Base-by-base conservation (phyloP, 2,888 invertebrate genomes). In the Brachyptera putata region DNA sequence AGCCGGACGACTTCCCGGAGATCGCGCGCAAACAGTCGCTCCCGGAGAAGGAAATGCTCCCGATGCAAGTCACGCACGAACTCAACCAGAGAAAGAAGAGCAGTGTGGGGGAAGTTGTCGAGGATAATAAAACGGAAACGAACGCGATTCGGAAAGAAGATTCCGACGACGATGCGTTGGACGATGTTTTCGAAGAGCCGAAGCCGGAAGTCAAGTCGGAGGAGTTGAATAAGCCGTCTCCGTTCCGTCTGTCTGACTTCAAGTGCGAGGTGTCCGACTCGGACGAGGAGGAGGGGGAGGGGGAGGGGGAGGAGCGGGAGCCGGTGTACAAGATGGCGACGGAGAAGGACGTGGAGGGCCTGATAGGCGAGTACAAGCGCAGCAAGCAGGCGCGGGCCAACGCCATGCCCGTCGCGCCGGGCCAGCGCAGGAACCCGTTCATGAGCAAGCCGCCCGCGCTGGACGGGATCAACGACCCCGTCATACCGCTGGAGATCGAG, bases 401-500 rank as follows among this genome's bases (percentile, higher is more conserved):
- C 74, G 77, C 77, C 13, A 65, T 63, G 14, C 61, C 61, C 9
- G 58, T 63, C 11, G 39, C 67, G 18, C 69, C 71, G 16, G 25
- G 26, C 25, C 53, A 56, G 41, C 53, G 41, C 41, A 69, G 73
- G 57, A 76, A 73, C 64, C 73, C 75, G 3, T 75, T 75, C 65
- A 67, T 68, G 60, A 61, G 65, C 4, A 66, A 65, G 22, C 67
- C 68, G 24, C 65, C 66, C n/a, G 65, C 74, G 24, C 22, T 22
- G 3, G 24, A 39, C 11, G 50, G 56, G 0, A 79, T 82, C 49
- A 81, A 82, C 4, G 86, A 86, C 69, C 85, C 87, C 1, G 84
- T 67, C 26, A 60, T 89, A 4, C 88, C 89, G 2, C 87, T 87
- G 0, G 91, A 91, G 74, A 89, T 93, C 58, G 90, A 91, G 69